phyloP scores from a whole-genome alignment of 2,113 vertebrate species.

The Cryptotis parvus region DNA sequence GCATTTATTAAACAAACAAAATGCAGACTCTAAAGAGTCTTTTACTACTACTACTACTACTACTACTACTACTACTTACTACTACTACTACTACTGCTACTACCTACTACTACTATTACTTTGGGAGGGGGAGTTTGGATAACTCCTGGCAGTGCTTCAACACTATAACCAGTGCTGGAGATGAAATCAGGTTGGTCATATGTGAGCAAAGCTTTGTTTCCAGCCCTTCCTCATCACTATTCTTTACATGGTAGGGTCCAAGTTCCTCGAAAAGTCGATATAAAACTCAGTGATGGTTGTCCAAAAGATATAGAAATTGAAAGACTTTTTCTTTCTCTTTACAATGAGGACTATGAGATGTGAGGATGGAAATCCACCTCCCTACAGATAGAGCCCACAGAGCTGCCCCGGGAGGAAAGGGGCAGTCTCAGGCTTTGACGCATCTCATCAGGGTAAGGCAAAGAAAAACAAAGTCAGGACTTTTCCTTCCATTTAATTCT shows the following conservation, averaged over 20 bases:
- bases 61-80: too few species aligned
- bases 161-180: too few species aligned
- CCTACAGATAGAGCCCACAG: not conserved
- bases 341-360: slow-evolving; percentile 21
- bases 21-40: too few species aligned
- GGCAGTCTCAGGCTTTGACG: not conserved
- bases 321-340: not conserved
- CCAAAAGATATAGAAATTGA: slow-evolving; percentile 37
- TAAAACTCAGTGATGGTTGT: slow-evolving; percentile 32
- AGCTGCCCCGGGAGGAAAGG: not conserved
- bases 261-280: not conserved
- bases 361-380: not conserved
- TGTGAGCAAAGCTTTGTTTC: too few species aligned
- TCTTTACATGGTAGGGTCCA: not conserved
- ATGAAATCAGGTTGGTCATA: too few species aligned
- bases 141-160: too few species aligned
- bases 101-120: too few species aligned
- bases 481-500: slow-evolving; percentile 14
- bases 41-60: too few species aligned
- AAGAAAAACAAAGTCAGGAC: not conserved
- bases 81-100: too few species aligned
- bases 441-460: slow-evolving; percentile 4
- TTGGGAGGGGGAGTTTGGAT: too few species aligned
- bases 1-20: not conserved
- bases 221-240: not conserved